Percentiles rank a stretch among this genome's conserved stretches.
phyloP scores from a whole-genome alignment of 1,140 invertebrate genomes.

The Matsumurasca onukii region DNA sequence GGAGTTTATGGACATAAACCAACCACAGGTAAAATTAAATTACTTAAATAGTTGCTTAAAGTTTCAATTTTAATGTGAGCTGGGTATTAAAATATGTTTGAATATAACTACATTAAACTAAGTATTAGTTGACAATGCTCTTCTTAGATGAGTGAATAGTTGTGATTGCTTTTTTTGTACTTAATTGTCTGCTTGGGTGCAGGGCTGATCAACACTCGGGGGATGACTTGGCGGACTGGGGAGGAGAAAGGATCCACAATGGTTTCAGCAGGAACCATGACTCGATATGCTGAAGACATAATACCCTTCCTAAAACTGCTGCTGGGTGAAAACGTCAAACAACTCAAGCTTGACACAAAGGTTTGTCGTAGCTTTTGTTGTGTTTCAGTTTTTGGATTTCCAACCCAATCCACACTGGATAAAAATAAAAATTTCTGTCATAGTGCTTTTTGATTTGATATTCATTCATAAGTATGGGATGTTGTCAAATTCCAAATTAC shows the following conservation, averaged over 20 bases:
- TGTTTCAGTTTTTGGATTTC: background rate
- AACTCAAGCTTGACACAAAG: constrained; percentile 45
- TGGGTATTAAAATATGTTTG: background rate
- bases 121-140: no score
- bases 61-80: background rate
- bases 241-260: constrained; percentile 58
- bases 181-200: no score
- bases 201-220: constrained; percentile 52
- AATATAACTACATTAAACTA: no score
- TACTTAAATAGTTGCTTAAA: background rate
- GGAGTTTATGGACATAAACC: constrained; percentile 93
- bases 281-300: constrained; percentile 73
- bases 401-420: no score
- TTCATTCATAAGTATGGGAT: no score
- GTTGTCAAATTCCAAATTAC: no score
- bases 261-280: constrained; percentile 75
- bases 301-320: constrained; percentile 67
- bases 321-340: constrained; percentile 52
- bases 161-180: no score
- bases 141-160: no score
- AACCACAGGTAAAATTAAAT: constrained; percentile 58
- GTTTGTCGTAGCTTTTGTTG: constrained; percentile 29
- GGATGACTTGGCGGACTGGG: constrained; percentile 60
- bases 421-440: no score
- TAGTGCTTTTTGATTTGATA: no score